Evolutionary conservation across 2,888 invertebrate genomes (phyloP), one percentile per base, ranked within the genome.

Genomic region (Lysandra coridon): DNA sequence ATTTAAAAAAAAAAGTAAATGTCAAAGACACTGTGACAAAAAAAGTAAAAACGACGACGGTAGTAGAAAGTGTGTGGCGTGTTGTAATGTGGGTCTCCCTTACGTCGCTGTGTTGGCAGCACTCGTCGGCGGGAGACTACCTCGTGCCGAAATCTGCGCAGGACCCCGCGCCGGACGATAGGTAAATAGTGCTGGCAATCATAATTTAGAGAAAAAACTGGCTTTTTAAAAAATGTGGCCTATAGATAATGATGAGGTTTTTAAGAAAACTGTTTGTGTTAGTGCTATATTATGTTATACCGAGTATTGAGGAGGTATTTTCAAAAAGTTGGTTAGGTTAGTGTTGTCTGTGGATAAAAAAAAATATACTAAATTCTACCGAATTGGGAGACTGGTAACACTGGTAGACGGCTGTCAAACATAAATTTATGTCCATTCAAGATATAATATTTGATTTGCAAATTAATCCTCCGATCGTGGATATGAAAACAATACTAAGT

Each of bases 141-240:
- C 91, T 95, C 86, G 95, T 94, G 89, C 95, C 95, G 86, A 90
- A 91, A 90, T 88, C 92, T 84, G 91, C 92, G 85, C 88, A 87
- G 89, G 92, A 91, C 87, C 87, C 88, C 85, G 85, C 88, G 84
- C 84, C 87, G 82, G 87, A 84, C 83, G 87, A 87, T 92, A 94
- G 94, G 94, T 94, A 94, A 92, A 88, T 73, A 77, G 83, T 84
- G 84, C 85, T 88, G 88, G 85, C 88, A 87, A 87, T 80, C 81
- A 80, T 62, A 77, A 57, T 44, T 12, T 40, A 37, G 4, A 69
- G 53, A 73, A 78, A 23, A 12, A 78, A 17, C 2, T 5, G 4
- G 4, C 33, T 14, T 2, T 64, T 4, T 5, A 69, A 37, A 69
- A 69, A 5, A 10, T 2, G 23, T 57, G 17, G 4, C 4, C 14